These are phyloP conservation scores for Muraenolepis orangiensis DNA, from an alignment of 2,797 vertebrate species.

Conservation along the genomic window DNA sequence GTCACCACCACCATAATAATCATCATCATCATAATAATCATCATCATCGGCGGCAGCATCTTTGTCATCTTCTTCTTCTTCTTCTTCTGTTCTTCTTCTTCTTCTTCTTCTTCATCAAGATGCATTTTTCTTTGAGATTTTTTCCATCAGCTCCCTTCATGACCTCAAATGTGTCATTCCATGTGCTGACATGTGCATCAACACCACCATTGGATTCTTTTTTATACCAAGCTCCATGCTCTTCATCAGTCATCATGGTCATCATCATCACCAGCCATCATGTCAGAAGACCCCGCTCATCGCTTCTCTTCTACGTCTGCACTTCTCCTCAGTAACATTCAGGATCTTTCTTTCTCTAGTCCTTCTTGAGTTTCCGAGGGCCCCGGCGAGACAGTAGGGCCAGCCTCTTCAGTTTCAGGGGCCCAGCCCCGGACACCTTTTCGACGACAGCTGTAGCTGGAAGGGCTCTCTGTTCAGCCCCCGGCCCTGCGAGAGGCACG, in stretches of 20 bases:
- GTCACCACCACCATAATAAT: slow-evolving; percentile 13
- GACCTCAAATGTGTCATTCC: not conserved
- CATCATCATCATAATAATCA: slow-evolving; percentile 4
- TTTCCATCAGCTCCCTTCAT: not conserved
- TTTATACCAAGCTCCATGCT: slow-evolving; percentile 12
- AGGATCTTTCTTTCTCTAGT: slow-evolving; percentile 79
- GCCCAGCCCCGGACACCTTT: slow-evolving; percentile 76
- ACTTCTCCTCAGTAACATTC: not conserved
- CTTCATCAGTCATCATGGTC: slow-evolving; percentile 8
- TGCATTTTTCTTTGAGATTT: slow-evolving; percentile 21
- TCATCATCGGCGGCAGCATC: no score
- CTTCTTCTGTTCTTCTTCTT: no score
- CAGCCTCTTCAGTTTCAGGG: slow-evolving; percentile 90
- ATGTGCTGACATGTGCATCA: not conserved
- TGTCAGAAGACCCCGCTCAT: not conserved
- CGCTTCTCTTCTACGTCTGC: not conserved
- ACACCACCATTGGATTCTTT: not conserved
- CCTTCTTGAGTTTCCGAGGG: slow-evolving; percentile 89
- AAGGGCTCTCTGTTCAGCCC: slow-evolving; percentile 87
- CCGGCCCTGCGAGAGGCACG: slow-evolving; percentile 75
- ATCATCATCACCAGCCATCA: not conserved
- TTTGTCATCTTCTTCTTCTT: no score
- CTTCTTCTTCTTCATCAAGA: no score
- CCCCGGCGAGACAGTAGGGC: slow-evolving; percentile 87
- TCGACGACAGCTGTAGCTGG: slow-evolving; percentile 86